These are phyloP conservation scores for Minunthozetes semirufus DNA, from an alignment of 2,888 invertebrate species.

Conservation along the genomic window DNA sequence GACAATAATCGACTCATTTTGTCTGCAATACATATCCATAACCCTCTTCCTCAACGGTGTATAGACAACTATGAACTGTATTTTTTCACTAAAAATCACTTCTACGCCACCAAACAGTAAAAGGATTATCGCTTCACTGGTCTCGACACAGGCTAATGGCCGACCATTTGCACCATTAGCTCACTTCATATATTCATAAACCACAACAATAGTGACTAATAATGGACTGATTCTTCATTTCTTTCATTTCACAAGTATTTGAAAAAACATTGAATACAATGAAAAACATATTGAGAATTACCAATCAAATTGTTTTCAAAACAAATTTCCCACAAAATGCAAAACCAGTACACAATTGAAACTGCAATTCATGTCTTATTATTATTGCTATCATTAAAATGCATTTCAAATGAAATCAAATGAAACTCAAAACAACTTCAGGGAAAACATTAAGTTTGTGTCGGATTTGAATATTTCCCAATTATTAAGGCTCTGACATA, in stretches of 20 bases:
- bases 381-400: neutral
- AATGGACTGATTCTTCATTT: neutral
- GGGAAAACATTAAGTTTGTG: neutral
- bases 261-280: neutral
- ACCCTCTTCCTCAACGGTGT: conserved; percentile 6
- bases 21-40: neutral
- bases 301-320: neutral
- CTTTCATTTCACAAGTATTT: neutral
- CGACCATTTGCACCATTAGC: conserved; percentile 24
- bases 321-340: neutral
- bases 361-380: neutral
- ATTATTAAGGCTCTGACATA: neutral
- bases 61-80: neutral
- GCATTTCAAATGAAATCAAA: neutral
- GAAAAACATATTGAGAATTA: no score
- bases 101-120: neutral
- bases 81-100: neutral
- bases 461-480: neutral
- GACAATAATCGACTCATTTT: conserved; percentile 18
- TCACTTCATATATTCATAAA: neutral
- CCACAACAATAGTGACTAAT: neutral
- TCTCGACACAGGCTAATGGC: conserved; percentile 21
- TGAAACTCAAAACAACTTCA: neutral
- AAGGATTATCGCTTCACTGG: conserved; percentile 29
- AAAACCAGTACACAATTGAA: neutral